Conservation (phyloP, 2,888 invertebrate genomes). For the Chymomyza caudatula region DNA sequence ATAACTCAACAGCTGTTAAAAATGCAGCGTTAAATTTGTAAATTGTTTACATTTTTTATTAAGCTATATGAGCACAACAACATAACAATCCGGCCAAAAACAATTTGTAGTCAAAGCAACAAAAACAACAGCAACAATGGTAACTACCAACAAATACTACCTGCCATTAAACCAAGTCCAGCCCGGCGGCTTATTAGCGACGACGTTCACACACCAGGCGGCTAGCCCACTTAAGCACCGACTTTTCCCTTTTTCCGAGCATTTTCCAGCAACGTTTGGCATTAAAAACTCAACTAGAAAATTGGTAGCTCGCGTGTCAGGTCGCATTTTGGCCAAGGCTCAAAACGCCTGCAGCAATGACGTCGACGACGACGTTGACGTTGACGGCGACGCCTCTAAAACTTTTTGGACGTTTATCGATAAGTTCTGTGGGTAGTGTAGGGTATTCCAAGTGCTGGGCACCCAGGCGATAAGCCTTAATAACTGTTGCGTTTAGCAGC, state of each 20-base stretch:
- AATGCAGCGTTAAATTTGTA: constrained; percentile 67
- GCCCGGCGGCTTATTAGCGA: constrained; percentile 61
- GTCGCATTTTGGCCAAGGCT: constrained; percentile 24
- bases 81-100: constrained; percentile 28
- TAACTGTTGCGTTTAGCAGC: not conserved
- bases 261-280: constrained; percentile 38
- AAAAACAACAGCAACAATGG: constrained; percentile 15
- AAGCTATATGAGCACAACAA: constrained; percentile 40
- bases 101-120: constrained; percentile 10
- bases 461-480: not conserved
- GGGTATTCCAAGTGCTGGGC: not conserved
- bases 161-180: constrained; percentile 1
- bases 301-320: constrained; percentile 67
- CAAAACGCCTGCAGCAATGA: not conserved
- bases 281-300: constrained; percentile 66
- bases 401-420: not conserved
- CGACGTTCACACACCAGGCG: constrained; percentile 14
- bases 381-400: not conserved
- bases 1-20: constrained; percentile 21
- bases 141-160: constrained; percentile 16
- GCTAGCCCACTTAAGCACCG: constrained; percentile 4
- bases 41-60: constrained; percentile 64
- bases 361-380: not conserved
- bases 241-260: constrained; percentile 24
- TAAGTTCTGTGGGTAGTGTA: not conserved